A percentile compares a stretch with the other conserved stretches of the same genome.
Conservation (phyloP, 2,113 vertebrate genomes). For the Psophia crepitans region DNA sequence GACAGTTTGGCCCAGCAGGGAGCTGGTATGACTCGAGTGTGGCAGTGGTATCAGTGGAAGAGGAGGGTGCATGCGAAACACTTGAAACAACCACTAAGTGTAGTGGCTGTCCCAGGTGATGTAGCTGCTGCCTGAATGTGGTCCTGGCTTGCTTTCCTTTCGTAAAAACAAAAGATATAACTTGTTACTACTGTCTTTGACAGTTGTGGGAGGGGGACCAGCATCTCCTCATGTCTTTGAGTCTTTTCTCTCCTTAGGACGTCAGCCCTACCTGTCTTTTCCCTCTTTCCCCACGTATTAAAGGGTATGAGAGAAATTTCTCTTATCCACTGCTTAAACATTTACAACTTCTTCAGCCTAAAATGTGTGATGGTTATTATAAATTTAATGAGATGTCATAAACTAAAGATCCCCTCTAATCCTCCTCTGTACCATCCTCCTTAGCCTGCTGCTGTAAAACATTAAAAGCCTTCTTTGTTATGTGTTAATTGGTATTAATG, state of each 20-base stretch:
- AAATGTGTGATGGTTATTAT: not conserved
- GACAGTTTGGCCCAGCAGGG: not conserved
- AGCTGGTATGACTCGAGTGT: not conserved
- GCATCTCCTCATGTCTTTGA: not conserved
- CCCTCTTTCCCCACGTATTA: not conserved
- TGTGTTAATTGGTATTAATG: slow-evolving; percentile 61
- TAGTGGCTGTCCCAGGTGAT: too few relatives aligned
- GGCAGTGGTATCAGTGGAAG: not conserved
- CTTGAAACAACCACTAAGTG: not conserved
- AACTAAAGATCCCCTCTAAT: slow-evolving; percentile 18
- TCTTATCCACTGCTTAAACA: not conserved
- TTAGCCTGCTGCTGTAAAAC: not conserved
- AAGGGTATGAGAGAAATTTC: not conserved
- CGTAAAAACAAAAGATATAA: not conserved
- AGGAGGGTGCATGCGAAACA: not conserved
- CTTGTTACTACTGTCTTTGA: not conserved
- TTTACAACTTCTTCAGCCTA: not conserved
- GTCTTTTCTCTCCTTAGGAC: not conserved
- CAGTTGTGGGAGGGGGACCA: too few relatives aligned
- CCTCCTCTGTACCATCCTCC: not conserved
- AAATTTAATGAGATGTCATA: slow-evolving; percentile 30
- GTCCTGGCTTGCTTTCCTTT: not conserved
- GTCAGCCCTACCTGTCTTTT: not conserved
- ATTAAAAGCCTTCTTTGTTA: slow-evolving; percentile 34
- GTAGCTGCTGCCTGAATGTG: not conserved